Conservation (phyloP, 2,113 vertebrate genomes). For the Hippocampus barbouri region DNA sequence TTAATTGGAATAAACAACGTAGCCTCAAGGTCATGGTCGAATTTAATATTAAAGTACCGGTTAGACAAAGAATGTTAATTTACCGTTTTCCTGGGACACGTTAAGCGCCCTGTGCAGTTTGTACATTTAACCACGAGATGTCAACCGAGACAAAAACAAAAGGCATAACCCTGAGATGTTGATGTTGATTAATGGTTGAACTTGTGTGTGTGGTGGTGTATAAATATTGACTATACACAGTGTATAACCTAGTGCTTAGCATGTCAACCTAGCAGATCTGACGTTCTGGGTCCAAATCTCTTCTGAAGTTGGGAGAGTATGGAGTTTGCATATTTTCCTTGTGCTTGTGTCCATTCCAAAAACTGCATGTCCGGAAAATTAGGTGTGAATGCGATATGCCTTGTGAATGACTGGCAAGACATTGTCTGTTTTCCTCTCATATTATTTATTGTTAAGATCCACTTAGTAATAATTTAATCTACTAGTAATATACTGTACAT, state of each 20-base stretch:
- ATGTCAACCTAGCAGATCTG: too few relatives aligned
- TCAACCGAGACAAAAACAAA: constrained; percentile 24
- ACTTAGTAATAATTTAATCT: constrained; percentile 23
- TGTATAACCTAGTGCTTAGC: too few relatives aligned
- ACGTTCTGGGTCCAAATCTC: too few relatives aligned
- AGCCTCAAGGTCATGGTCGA: too few relatives aligned
- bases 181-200: too few relatives aligned
- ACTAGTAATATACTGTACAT: constrained; percentile 3
- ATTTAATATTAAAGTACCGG: not conserved
- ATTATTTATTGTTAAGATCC: constrained; percentile 54
- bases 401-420: not conserved
- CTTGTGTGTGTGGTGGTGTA: too few relatives aligned
- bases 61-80: not conserved
- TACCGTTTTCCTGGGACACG: not conserved
- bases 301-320: too few relatives aligned
- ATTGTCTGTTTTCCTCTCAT: constrained; percentile 16
- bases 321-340: too few relatives aligned
- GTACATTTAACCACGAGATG: constrained; percentile 40
- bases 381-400: not conserved
- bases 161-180: too few relatives aligned
- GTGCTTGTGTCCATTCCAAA: too few relatives aligned
- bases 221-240: too few relatives aligned
- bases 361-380: not conserved
- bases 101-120: constrained; percentile 1
- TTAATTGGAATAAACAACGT: not conserved